Evolutionary conservation across 1,140 invertebrate genomes (phyloP).

Genomic region (Stegodyphus mimosarum): DNA sequence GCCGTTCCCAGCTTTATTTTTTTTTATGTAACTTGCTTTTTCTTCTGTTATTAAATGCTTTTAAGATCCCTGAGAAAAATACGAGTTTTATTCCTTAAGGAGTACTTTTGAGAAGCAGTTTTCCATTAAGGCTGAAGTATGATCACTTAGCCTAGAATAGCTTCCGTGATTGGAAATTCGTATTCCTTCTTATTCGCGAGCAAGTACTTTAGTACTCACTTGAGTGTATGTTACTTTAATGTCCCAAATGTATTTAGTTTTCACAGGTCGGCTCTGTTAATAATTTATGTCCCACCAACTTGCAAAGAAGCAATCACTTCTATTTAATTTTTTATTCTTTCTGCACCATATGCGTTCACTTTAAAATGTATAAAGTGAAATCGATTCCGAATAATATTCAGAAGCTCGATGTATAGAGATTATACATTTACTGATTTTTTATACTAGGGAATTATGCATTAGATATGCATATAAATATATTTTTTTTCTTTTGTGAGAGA

Average conservation of each 20-base stretch:
- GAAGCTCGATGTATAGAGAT: too few relatives aligned
- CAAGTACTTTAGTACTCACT: conserved; percentile 16
- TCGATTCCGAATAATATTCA: too few relatives aligned
- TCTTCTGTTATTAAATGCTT: conserved; percentile 51
- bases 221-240: conserved; percentile 40
- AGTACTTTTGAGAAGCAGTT: conserved; percentile 56
- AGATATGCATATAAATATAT: too few relatives aligned
- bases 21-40: conserved; percentile 26
- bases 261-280: conserved; percentile 49
- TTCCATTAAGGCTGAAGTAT: conserved; percentile 58
- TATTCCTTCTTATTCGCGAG: background rate
- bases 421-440: too few relatives aligned
- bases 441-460: too few relatives aligned
- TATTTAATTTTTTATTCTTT: conserved; percentile 26
- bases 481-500: too few relatives aligned
- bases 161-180: conserved; percentile 49
- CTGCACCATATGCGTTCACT: background rate
- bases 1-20: conserved; percentile 6
- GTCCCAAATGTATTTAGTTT: conserved; percentile 54
- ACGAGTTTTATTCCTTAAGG: conserved; percentile 53
- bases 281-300: conserved; percentile 35
- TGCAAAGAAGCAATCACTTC: conserved; percentile 35
- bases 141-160: conserved; percentile 53
- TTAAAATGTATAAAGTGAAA: too few relatives aligned
- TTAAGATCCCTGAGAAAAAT: conserved; percentile 50